A percentile compares a stretch with the other conserved stretches of the same genome.
Conservation (phyloP, 2,797 vertebrate genomes). For the Neomorphus geoffroyi region DNA sequence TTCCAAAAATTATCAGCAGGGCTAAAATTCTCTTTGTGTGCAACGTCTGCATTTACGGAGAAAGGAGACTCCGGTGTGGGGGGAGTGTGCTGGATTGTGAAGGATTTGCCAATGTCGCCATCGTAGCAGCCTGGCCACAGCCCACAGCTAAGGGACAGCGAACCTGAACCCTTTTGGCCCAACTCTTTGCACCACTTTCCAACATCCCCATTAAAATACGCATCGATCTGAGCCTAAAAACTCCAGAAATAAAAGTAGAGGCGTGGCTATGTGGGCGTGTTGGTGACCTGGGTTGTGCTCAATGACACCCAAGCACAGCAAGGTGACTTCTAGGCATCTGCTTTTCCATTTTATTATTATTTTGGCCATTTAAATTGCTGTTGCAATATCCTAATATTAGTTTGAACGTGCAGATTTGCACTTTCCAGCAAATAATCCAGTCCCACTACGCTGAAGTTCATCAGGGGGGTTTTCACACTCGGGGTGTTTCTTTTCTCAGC, state of each 20-base stretch:
- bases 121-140: rapidly evolving
- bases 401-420: neutral
- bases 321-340: neutral
- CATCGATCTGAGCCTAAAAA: neutral
- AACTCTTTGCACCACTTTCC: neutral
- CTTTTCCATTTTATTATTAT: neutral
- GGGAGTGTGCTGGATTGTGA: neutral
- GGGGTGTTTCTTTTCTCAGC: neutral
- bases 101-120: neutral
- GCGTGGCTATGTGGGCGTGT: rapidly evolving
- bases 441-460: neutral
- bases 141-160: neutral
- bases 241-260: neutral
- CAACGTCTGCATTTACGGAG: neutral
- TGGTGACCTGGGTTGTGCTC: neutral
- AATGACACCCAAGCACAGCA: neutral
- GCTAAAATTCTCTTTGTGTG: neutral
- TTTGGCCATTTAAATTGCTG: neutral
- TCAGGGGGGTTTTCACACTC: rapidly evolving
- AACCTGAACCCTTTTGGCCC: neutral
- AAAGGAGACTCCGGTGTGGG: neutral
- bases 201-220: neutral
- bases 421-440: neutral
- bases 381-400: no score
- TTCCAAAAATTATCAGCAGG: neutral